A percentile compares a stretch with the other conserved stretches of the same genome.
Evolutionary conservation across 2,888 invertebrate genomes (phyloP).

Genomic region (Candidula unifasciata): DNA sequence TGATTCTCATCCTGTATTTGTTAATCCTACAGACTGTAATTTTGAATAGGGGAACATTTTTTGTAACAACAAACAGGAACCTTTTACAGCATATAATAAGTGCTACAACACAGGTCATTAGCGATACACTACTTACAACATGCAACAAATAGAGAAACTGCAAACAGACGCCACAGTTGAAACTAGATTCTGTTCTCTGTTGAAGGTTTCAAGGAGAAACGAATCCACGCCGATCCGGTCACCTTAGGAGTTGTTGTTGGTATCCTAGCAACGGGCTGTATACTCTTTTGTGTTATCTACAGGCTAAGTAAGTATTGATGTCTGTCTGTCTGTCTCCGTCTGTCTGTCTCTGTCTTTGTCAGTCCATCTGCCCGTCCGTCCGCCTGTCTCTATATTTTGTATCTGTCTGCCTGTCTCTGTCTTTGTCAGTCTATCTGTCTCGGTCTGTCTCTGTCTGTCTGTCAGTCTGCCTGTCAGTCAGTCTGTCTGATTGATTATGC

Average conservation of each 20-base stretch:
- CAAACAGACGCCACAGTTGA: no score
- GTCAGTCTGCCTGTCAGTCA: constrained; percentile 12
- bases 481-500: no score
- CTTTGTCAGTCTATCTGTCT: constrained; percentile 34
- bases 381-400: neutral
- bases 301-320: constrained; percentile 10
- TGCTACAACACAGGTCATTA: no score
- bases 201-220: neutral
- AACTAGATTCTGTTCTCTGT: no score
- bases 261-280: neutral
- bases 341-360: constrained; percentile 18
- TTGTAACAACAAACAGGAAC: no score
- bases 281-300: neutral
- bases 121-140: no score
- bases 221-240: neutral
- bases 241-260: neutral
- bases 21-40: no score
- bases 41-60: no score
- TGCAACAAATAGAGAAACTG: no score
- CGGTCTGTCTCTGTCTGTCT: constrained; percentile 26
- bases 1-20: no score
- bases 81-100: no score
- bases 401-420: neutral
- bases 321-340: constrained; percentile 22
- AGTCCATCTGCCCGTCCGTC: constrained; percentile 1